phyloP scores from a whole-genome alignment of 1,140 invertebrate species.

The Himalopsyche phryganea region DNA sequence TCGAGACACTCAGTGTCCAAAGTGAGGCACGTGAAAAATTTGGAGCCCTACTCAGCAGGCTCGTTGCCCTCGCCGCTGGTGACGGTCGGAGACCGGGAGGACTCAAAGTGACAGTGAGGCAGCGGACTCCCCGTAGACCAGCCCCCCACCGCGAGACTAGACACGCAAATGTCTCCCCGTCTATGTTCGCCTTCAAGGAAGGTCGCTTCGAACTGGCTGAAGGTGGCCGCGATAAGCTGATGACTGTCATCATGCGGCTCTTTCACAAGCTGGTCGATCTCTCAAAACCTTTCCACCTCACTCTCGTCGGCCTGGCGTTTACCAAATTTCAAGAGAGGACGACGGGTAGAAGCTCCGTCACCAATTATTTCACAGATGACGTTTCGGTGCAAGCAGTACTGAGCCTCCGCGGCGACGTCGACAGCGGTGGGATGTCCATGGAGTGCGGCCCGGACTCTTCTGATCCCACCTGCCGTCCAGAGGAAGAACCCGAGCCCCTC shows the following conservation, averaged over 20 bases:
- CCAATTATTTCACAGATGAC: constrained; percentile 67
- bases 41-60: constrained; percentile 60
- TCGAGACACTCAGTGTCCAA: constrained; percentile 63
- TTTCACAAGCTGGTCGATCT: constrained; percentile 70
- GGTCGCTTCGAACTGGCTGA: constrained; percentile 52
- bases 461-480: constrained; percentile 51
- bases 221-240: constrained; percentile 60
- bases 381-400: constrained; percentile 69
- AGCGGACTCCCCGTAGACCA: constrained; percentile 57
- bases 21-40: constrained; percentile 69
- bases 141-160: constrained; percentile 66
- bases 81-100: constrained; percentile 73
- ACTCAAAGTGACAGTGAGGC: constrained; percentile 68
- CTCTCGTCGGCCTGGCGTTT: constrained; percentile 71
- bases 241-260: constrained; percentile 68
- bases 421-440: constrained; percentile 47
- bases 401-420: constrained; percentile 55
- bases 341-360: constrained; percentile 61
- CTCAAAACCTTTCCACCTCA: constrained; percentile 72
- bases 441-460: constrained; percentile 55
- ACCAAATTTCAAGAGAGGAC: constrained; percentile 72
- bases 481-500: constrained; percentile 65
- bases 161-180: constrained; percentile 65
- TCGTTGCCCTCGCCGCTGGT: constrained; percentile 66
- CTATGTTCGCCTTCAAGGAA: constrained; percentile 56